Evolutionary conservation across 1,140 invertebrate genomes (phyloP).

Genomic region (Drosophila pseudoobscura): DNA sequence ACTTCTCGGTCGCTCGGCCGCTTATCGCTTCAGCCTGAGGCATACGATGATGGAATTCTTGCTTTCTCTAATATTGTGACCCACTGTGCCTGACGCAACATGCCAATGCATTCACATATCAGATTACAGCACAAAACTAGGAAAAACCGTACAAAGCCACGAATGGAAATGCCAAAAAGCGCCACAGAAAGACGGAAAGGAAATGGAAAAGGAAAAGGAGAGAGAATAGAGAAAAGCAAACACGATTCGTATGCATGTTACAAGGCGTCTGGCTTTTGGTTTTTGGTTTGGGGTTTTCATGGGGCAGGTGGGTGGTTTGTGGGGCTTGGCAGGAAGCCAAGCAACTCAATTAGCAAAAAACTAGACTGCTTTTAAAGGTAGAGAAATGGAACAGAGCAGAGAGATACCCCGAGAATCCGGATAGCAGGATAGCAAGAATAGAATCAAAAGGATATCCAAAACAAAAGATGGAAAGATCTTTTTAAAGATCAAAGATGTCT

Average conservation of each 20-base stretch:
- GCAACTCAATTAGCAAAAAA: slow-evolving; percentile 73
- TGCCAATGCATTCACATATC: slow-evolving; percentile 37
- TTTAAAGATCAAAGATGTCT: too few relatives aligned
- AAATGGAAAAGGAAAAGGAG: slow-evolving; percentile 11
- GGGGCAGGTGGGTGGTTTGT: neutral
- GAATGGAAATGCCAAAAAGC: slow-evolving; percentile 8
- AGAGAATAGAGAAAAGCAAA: slow-evolving; percentile 4
- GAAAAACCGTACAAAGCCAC: slow-evolving; percentile 43
- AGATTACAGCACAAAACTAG: slow-evolving; percentile 45
- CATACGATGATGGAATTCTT: too few relatives aligned
- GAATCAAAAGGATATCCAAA: too few relatives aligned
- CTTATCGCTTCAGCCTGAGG: too few relatives aligned
- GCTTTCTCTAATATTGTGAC: neutral
- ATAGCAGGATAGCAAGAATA: too few relatives aligned
- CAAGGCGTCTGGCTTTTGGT: slow-evolving; percentile 48
- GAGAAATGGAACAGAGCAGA: neutral
- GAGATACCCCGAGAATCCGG: too few relatives aligned
- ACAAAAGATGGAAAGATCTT: too few relatives aligned
- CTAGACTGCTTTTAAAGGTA: slow-evolving; percentile 20
- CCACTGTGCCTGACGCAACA: slow-evolving; percentile 44
- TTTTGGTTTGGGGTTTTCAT: slow-evolving; percentile 3
- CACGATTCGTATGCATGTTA: slow-evolving; percentile 42
- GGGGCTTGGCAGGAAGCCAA: slow-evolving; percentile 60
- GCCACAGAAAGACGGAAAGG: neutral
- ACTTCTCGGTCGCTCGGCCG: too few relatives aligned